These are phyloP conservation scores for Orthonychiurus folsomi DNA, from an alignment of 2,888 invertebrate genomes.

Conservation along the genomic window DNA sequence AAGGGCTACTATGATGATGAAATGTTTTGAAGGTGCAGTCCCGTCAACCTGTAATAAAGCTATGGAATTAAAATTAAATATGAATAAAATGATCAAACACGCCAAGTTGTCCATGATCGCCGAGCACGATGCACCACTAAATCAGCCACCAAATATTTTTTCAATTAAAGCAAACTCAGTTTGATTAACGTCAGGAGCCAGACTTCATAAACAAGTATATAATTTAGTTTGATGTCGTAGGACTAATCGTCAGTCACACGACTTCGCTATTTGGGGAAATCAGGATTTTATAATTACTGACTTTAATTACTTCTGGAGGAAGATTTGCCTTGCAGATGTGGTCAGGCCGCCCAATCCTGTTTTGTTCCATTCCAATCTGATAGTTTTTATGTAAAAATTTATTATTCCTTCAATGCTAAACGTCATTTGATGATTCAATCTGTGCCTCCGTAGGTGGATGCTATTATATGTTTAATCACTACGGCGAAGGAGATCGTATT, in stretches of 20 bases:
- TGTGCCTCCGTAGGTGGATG: constrained; percentile 54
- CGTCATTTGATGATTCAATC: not conserved
- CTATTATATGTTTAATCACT: constrained; percentile 88
- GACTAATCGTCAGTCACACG: too few relatives aligned
- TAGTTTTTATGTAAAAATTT: too few relatives aligned
- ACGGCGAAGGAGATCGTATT: constrained; percentile 85
- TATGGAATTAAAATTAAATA: not conserved
- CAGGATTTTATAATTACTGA: not conserved
- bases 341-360: not conserved
- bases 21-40: not conserved
- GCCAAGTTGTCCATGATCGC: too few relatives aligned
- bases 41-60: not conserved
- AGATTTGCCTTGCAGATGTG: not conserved
- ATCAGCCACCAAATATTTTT: not conserved
- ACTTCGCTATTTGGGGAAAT: not conserved
- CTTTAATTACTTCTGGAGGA: not conserved
- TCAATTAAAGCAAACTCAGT: not conserved
- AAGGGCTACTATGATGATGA: too few relatives aligned
- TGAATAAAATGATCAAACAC: not conserved
- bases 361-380: not conserved
- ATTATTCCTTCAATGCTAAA: too few relatives aligned
- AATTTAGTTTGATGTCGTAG: not conserved
- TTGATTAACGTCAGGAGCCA: not conserved
- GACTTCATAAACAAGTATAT: not conserved
- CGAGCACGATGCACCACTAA: too few relatives aligned